Base-by-base conservation (phyloP, 2,888 invertebrate genomes). In the Proisotoma minuta region DNA sequence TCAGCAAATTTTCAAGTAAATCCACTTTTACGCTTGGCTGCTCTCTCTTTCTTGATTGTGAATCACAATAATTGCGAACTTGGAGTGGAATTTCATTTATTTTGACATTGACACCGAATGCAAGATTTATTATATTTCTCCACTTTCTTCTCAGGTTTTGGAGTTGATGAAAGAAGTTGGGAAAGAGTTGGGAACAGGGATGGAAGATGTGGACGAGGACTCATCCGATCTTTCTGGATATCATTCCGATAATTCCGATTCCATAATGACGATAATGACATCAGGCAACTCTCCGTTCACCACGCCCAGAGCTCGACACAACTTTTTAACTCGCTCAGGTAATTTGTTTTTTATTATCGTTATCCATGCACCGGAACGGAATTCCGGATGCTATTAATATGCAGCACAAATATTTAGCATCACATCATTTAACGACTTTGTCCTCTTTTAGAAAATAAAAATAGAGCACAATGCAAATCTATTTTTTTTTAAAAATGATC, bases 171-270 rank as follows among this genome's bases (percentile, higher is more conserved):
- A 78, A 74, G 81, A 81, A 70, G 78, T 78, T 23, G 78, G 77
- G 1, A 80, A 79, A 57, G 73, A 71, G 29, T 71, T 68, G 4
- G 72, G 70, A 4, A 73, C 71, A 3, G 75, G 74, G 18, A 63
- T 63, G 1, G 78, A 79, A 52, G 79, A 79, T 57, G 78, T 78
- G 74, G 75, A 78, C 70, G 76, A 75, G 26, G 78, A 84, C 74
- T 83, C 83, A 73, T 89, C 89, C 75, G 90, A 91, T 73, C 78
- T 81, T 63, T 80, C 80, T 71, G 90, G 90, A 18, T 91, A 91
- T 77, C 90, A 91, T 76, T 89, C 89, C 0, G 91, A 91, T 77
- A 90, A 91, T 76, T 89, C 89, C 0, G 91, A 90, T 77, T 85
- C 87, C 20, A 90, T 90, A 73, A 80, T 80, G 20, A 79, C 80